Base-by-base conservation (phyloP, 2,113 vertebrate genomes). In the Riparia riparia region DNA sequence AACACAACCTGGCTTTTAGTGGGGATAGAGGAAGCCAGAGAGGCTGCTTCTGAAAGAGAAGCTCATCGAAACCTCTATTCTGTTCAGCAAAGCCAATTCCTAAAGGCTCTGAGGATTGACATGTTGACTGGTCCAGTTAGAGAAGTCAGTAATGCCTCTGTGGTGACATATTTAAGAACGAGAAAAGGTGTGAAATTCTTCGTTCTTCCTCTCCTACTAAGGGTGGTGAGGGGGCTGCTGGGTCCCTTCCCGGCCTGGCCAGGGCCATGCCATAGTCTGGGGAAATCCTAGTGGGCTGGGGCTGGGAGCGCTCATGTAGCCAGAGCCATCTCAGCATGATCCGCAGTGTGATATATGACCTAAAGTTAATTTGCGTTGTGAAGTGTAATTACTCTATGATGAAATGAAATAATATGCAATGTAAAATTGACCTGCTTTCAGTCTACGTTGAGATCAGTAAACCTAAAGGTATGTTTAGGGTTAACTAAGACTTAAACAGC, bases 211-310 rank as follows among this genome's bases (percentile, higher is more conserved):
- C 53, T 74, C 32, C 32, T 29, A 3, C 1, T 0, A 4, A 8
- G 14, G 25, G 14, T 17, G 19, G 7, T 34, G 41, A 37, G 31
- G 19, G 32, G 54, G 3, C 42, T 16, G 3, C 25, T 10, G 42
- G 8, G 53, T 13, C n/a, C 17, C 41, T 57, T 28, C 41, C 24
- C 18, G 7, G 7, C 24, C 39, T 44, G 53, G 31, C 17, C 2
- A 5, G 53, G 17, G 70, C 31, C 3, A 9, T 34, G 32, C 24
- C 31, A 57, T 3, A 1, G 13, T 8, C 13, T 56, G 39, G 4
- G 13, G 31, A 17, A 7, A 14, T 44, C 31, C 17, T 4, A 0
- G 12, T 2, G 5, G 5, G 26, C 22, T 17, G 24, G 66, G 3
- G 5, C 47, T 37, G 47, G n/a, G 29, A 54, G 69, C 2, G 1